Base-by-base conservation (phyloP, 1,140 invertebrate genomes). In the Drosophila repleta region DNA sequence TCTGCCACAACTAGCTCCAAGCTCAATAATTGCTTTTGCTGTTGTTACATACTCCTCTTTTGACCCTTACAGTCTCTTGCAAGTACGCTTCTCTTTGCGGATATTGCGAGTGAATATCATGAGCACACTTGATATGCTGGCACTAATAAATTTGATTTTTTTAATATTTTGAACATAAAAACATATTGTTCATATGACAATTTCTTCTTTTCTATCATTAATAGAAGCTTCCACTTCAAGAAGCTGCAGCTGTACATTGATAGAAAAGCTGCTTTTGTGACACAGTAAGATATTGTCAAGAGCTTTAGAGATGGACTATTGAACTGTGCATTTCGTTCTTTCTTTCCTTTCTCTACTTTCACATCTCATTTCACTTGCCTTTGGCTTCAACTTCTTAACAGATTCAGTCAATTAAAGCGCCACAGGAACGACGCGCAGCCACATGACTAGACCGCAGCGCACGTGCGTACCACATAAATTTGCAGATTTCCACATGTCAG, bases 401-500 rank as follows among this genome's bases (percentile, higher is more conserved):
- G 15, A 20, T 43, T 43, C 53, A 71, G 37, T 43, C 55, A 71
- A 71, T 65, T 71, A 52, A 48, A 15, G n/a, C 43, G 32, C n/a
- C 52, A 11, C 8, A 3, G n/a, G 35, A 46, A 46, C 15, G 26
- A 15, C 11, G 41, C 43, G 29, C 29, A 32, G 41, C 51, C 18
- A 17, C 20, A 58, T 45, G 58, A 62, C 26, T 53, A 67, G 63
- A 53, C 53, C 41, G 24, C n/a, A 41, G 2, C 37, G 65, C 71
- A 74, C 71, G 71, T 74, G 65, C 65, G 58, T 20, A n/a, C 37
- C 57, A 62, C 56, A 69, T 74, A 73, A 67, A 68, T 69, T 74
- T 10, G 21, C 51, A 73, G 63, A 67, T 67, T 73, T 58, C 57
- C 58, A 65, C 73, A 84, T 85, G 76, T 74, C 81, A 85, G 64